Evolutionary conservation across 2,888 invertebrate genomes (phyloP).

Genomic region (Ophion costatus): DNA sequence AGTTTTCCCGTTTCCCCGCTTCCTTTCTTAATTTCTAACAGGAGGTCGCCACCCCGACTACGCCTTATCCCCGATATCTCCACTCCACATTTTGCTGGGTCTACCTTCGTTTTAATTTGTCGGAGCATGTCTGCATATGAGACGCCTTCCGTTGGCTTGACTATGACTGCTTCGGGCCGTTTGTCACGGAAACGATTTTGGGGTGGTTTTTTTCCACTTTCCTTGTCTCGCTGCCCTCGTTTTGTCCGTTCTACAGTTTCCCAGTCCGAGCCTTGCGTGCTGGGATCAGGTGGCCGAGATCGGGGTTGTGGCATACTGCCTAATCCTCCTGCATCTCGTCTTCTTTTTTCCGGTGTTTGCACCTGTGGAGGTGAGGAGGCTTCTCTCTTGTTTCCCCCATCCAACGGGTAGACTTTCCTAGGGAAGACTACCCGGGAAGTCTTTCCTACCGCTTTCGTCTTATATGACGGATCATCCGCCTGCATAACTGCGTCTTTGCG

Average conservation of each 20-base stretch:
- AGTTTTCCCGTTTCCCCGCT: constrained; percentile 27
- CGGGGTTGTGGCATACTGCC: constrained; percentile 1
- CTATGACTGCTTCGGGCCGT: constrained; percentile 22
- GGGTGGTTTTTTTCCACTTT: not conserved
- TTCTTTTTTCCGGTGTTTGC: constrained; percentile 3
- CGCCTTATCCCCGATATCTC: constrained; percentile 35
- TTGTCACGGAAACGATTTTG: not conserved
- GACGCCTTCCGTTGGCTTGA: not conserved
- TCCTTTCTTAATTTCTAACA: constrained; percentile 49
- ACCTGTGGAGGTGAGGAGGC: constrained; percentile 24
- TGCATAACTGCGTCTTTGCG: not conserved
- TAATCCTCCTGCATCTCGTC: constrained; percentile 1
- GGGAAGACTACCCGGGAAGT: not conserved
- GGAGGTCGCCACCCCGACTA: constrained; percentile 26
- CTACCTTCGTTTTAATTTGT: constrained; percentile 30
- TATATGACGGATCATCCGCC: not conserved
- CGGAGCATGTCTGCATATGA: constrained; percentile 40
- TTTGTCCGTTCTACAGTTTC: constrained; percentile 3
- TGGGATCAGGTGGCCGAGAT: not conserved
- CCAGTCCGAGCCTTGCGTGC: too few relatives aligned
- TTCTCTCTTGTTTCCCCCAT: constrained; percentile 1
- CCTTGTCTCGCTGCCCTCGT: constrained; percentile 6
- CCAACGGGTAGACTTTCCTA: not conserved
- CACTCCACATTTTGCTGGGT: constrained; percentile 25
- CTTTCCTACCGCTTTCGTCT: not conserved